Base-by-base conservation (phyloP, 2,797 vertebrate genomes). In the Sebastes matsubarae region DNA sequence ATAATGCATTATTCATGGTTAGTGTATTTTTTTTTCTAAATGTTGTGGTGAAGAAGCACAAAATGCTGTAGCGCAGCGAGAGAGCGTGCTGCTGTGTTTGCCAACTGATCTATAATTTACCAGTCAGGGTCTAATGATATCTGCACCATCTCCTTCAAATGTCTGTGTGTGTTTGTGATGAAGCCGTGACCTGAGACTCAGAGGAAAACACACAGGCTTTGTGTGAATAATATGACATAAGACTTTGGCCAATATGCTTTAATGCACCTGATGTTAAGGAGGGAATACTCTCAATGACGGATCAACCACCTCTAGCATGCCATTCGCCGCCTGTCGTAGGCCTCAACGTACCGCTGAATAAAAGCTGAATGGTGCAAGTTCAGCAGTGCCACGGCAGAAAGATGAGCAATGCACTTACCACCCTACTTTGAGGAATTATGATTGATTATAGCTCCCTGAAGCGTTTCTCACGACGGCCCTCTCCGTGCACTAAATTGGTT, bases 381-480 rank as follows among this genome's bases (percentile, higher is more conserved):
- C 69, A 75, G 87, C 84, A 75, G 68, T 42, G 72, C 57, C 57
- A 63, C 67, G 34, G 80, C 70, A 80, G 70, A 68, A 38, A 83
- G 82, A 87, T 89, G 88, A 91, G 87, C 69, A 72, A 68, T 80
- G 78, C 82, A 79, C 77, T 84, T 70, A 72, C 76, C 68, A 34
- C 20, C 72, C 75, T 76, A 38, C 83, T 88, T 67, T 84, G 75
- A 87, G 80, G 70, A 92, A 91, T 88, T 88, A 88, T 89, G 89
- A 93, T 89, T 87, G 86, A 93, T 92, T 88, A 80, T 67, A 59
- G 79, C 78, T 84, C 81, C 83, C 71, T 24, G 66, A 75, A 84
- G 86, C 64, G 1, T 61, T 77, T 80, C 79, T 85, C 16, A 63
- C 61, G 66, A 68, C 2, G 5, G 70, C 38, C 77, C 24, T 65